Percentiles rank a stretch among this genome's conserved stretches.
phyloP scores from a whole-genome alignment of 2,888 invertebrate genomes.

The Cremastinae sp. region DNA sequence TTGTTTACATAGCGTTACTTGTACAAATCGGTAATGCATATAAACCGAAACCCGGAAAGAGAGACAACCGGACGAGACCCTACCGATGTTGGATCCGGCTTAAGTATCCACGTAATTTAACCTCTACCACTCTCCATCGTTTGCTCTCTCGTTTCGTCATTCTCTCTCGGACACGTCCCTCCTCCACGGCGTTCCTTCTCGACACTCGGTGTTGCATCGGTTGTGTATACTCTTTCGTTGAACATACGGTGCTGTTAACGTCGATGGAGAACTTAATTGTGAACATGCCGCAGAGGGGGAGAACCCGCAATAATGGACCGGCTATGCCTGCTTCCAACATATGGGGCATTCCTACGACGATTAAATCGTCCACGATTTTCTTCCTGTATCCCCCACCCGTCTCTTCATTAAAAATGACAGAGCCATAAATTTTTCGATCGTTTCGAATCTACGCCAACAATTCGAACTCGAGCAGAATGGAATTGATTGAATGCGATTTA shows the following conservation, averaged over 20 bases:
- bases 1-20: too few species aligned
- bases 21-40: neutral
- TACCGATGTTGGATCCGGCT: conserved; percentile 36
- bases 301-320: conserved; percentile 9
- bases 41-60: conserved; percentile 5
- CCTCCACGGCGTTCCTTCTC: conserved; percentile 21
- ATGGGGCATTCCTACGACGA: conserved; percentile 1
- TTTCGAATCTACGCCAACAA: too few species aligned
- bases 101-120: conserved; percentile 49
- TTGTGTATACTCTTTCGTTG: conserved; percentile 50
- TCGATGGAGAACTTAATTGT: conserved; percentile 62
- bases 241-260: conserved; percentile 62
- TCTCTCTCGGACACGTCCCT: conserved; percentile 21
- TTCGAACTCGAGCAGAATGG: too few species aligned
- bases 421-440: neutral
- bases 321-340: conserved; percentile 1
- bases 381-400: neutral
- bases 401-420: neutral
- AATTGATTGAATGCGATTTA: too few species aligned
- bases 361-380: neutral
- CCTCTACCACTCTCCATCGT: conserved; percentile 17
- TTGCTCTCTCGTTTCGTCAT: conserved; percentile 8
- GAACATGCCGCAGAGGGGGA: conserved; percentile 35
- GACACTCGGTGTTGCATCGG: conserved; percentile 31
- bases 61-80: conserved; percentile 33